Percentiles rank a stretch among this genome's conserved stretches.
Evolutionary conservation across 2,888 invertebrate species (phyloP).

Genomic region (Pedicia rivosa): DNA sequence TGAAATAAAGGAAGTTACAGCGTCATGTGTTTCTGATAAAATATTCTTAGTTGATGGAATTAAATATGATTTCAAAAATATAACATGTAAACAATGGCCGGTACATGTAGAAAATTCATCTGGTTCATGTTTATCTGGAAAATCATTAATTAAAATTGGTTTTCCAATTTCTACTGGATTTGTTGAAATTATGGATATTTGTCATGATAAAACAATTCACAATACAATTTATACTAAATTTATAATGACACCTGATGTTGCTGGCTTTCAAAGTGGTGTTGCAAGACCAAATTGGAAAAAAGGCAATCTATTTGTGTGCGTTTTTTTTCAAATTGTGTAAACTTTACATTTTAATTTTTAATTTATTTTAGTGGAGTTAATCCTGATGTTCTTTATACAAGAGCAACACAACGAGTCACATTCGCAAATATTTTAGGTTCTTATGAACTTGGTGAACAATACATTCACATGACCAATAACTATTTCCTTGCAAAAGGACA

Average conservation of each 20-base stretch:
- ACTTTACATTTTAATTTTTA: no score
- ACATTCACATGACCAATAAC: constrained; percentile 12
- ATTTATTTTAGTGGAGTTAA: no score
- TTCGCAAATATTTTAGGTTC: constrained; percentile 17
- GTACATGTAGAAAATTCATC: constrained; percentile 10
- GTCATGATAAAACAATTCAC: constrained; percentile 16
- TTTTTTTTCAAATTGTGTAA: no score
- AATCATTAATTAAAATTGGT: constrained; percentile 18
- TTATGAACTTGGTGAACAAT: constrained; percentile 15
- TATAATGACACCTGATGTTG: constrained; percentile 15
- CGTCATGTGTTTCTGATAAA: constrained; percentile 14
- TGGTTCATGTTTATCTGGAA: constrained; percentile 12
- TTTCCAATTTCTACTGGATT: constrained; percentile 16
- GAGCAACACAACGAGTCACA: constrained; percentile 15
- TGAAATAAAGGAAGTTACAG: constrained; percentile 9
- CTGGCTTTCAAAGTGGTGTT: constrained; percentile 14
- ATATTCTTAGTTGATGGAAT: constrained; percentile 13
- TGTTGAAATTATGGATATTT: constrained; percentile 18
- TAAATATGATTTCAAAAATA: constrained; percentile 12
- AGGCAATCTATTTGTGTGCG: constrained; percentile 15
- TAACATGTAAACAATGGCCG: constrained; percentile 15
- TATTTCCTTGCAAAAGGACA: constrained; percentile 33
- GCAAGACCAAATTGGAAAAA: constrained; percentile 16
- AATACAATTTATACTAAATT: constrained; percentile 18
- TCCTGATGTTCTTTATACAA: constrained; percentile 13